phyloP scores from a whole-genome alignment of 1,140 invertebrate genomes.

The Camponotus vicinus region DNA sequence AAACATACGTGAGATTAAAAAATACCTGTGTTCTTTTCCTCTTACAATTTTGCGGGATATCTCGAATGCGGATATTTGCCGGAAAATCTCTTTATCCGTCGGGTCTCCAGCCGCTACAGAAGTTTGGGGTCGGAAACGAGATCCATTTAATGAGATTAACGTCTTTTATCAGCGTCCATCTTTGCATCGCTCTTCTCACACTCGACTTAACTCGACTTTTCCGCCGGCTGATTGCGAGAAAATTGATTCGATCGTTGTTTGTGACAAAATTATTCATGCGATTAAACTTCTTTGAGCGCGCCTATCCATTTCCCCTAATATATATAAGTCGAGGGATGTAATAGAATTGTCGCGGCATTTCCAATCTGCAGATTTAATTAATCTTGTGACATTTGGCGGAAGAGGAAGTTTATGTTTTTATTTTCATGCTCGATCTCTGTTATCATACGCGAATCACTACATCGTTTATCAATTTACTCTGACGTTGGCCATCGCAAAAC shows the following conservation, averaged over 20 bases:
- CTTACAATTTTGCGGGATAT: background rate
- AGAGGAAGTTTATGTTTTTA: conserved; percentile 21
- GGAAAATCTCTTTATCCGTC: conserved; percentile 27
- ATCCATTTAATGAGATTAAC: conserved; percentile 24
- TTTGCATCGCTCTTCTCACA: background rate
- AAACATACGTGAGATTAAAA: background rate
- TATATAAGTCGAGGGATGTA: background rate
- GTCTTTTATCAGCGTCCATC: conserved; percentile 3
- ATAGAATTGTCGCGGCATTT: conserved; percentile 21
- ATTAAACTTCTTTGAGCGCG: conserved; percentile 44
- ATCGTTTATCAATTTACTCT: conserved; percentile 39
- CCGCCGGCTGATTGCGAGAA: background rate
- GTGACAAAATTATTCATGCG: conserved; percentile 4
- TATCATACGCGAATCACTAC: background rate
- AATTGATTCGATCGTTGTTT: conserved; percentile 11
- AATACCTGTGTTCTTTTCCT: background rate
- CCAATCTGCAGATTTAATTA: conserved; percentile 40
- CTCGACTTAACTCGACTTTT: conserved; percentile 3
- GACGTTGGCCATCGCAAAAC: background rate
- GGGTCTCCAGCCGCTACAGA: background rate
- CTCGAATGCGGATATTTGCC: background rate
- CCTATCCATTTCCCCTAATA: conserved; percentile 10
- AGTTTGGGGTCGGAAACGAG: background rate
- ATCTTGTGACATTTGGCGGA: conserved; percentile 23
- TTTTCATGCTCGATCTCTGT: conserved; percentile 9